These are phyloP conservation scores for Hapalemur alaotrensis DNA, from an alignment of 2,797 vertebrate genomes.

Conservation along the genomic window DNA sequence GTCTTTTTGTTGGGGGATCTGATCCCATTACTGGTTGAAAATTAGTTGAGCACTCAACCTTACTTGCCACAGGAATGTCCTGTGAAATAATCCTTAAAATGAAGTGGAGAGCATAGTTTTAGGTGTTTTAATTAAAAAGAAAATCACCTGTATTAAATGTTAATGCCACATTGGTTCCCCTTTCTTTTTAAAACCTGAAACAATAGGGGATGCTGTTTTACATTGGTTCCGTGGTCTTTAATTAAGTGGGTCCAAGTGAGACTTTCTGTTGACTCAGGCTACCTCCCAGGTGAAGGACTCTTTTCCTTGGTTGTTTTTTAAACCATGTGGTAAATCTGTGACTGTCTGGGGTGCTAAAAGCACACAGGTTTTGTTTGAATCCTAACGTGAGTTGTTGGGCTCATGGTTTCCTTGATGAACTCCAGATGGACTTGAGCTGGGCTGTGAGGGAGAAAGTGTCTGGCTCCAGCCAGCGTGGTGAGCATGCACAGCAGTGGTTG, in stretches of 20 bases:
- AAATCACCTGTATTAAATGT: conserved; percentile 36
- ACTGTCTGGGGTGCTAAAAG: conserved; percentile 82
- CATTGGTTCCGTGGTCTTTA: not conserved
- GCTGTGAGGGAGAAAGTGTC: conserved; percentile 87
- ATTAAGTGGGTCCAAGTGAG: conserved; percentile 46
- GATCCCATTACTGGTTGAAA: not conserved
- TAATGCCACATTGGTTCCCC: conserved; percentile 8
- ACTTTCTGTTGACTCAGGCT: conserved; percentile 38
- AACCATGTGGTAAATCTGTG: conserved; percentile 75
- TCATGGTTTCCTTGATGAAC: conserved; percentile 90
- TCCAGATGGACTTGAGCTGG: conserved; percentile 93
- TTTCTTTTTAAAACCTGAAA: not conserved
- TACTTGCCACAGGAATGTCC: not conserved
- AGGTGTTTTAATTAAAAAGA: conserved; percentile 46
- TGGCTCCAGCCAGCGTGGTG: conserved; percentile 92
- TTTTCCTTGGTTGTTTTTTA: conserved; percentile 53
- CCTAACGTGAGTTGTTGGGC: conserved; percentile 87
- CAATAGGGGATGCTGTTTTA: not conserved
- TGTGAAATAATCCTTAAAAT: conserved; percentile 30
- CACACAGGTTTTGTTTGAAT: conserved; percentile 78
- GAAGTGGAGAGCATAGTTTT: not conserved
- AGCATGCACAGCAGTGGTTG: conserved; percentile 91
- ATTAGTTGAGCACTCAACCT: not conserved
- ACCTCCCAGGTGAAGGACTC: conserved; percentile 71
- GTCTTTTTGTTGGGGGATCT: conserved; percentile 22